Evolutionary conservation across 2,113 vertebrate species (phyloP), one percentile per base, ranked within the genome.

Genomic region (Syngnathus typhle): DNA sequence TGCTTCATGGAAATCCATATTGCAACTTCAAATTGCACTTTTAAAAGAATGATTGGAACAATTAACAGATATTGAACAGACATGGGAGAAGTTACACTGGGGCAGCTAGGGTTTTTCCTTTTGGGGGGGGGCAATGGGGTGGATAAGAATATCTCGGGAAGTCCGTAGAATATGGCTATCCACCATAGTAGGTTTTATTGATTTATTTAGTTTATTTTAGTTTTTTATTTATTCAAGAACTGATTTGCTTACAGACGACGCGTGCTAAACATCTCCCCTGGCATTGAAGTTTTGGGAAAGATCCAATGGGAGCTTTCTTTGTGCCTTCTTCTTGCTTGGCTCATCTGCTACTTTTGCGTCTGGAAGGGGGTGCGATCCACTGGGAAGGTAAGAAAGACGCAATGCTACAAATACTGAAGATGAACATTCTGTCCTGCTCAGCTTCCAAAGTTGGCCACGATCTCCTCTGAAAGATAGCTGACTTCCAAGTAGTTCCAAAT

Each of bases 301-400:
- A 59, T 91, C 66, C 86, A 82, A 7, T 89, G 91, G 91, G 88
- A 93, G 16, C 84, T 91, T 69, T 85, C 89, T 75, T 73, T 93
- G 73, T 90, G 85, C 73, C 88, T 92, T n/a, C 76, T 90, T 23
- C 84, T 93, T 44, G 68, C 83, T 0, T 94, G 92, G 90, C 78
- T 88, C 73, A 72, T 93, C 81, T 92, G 91, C 69, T 93, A 88
- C 88, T 92, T 94, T 82, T 94, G 91, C 72, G 84, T 93, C 56
- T 93, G 91, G 90, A 92, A 92, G 72, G 87, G 90, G 75, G 88
- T 93, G 66, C 94, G 90, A 82, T 91, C 88, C 52, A 89, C 85
- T 12, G 91, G 91, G 63, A 94, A 93, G 85, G 85, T 93, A 81
- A 61, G 27, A 41, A 44, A 23, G 41, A 44, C n/a, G 16, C 4